Conservation (phyloP, 64 coral and sea anemone genomes). For the Hydrozoanthus tunicans region DNA sequence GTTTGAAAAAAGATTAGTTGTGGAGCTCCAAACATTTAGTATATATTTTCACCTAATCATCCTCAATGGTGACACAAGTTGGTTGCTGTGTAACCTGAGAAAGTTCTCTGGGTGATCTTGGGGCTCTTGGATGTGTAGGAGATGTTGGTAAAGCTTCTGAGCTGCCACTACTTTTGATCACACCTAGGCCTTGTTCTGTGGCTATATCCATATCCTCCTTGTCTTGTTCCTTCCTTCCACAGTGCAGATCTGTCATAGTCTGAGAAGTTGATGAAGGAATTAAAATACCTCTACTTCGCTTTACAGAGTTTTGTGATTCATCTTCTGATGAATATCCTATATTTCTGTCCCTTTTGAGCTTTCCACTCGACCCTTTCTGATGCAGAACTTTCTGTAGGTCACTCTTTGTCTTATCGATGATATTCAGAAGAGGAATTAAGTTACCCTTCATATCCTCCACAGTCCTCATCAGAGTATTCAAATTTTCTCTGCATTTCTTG, state of each 20-base stretch:
- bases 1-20: no score
- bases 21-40: no score
- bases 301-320: background rate
- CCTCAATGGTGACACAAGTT: slow-evolving; percentile 15
- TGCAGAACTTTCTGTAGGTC: slow-evolving; percentile 32
- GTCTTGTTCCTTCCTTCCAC: background rate
- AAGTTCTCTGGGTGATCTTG: background rate
- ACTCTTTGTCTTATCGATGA: slow-evolving; percentile 37
- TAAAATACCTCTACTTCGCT: background rate
- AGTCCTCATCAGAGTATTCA: slow-evolving; percentile 19
- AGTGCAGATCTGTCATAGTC: no score
- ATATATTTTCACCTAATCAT: background rate
- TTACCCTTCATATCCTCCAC: slow-evolving; percentile 13
- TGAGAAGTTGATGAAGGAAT: background rate
- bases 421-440: slow-evolving; percentile 45
- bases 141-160: background rate
- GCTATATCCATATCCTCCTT: background rate
- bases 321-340: background rate
- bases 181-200: background rate
- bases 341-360: background rate
- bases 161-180: background rate
- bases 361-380: background rate
- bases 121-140: slow-evolving; percentile 6
- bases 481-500: slow-evolving; percentile 12
- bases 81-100: background rate